Base-by-base conservation (phyloP, 53 echinoderm and acorn worm genomes). In the Temnopleurus reevesii region DNA sequence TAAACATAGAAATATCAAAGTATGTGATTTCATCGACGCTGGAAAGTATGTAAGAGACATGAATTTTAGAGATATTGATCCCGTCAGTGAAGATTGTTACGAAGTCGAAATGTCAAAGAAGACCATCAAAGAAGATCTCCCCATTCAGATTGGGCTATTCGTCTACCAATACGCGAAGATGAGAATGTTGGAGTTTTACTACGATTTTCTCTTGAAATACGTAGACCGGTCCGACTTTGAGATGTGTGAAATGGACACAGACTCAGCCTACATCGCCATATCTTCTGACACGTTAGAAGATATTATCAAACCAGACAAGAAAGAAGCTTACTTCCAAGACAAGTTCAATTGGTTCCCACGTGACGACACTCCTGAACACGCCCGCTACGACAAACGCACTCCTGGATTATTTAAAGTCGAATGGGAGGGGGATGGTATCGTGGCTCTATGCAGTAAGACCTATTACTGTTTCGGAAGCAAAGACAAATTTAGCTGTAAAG, bases 361-460 rank as follows among this genome's bases (percentile, higher is more conserved):
- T 2, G 33, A 53, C 6, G 85, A 85, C 27, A 86, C 77, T 0
- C 18, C 0, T 0, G 87, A 93, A 38, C 61, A 88, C 27, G 36
- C 29, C 0, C 19, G 77, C 0, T 89, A 89, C 47, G 94, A 94
- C 31, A 94, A 94, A 53, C 25, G 92, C 55, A 92, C 89, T 12
- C 94, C 91, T 9, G 95, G 95, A 2, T 65, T 95, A 34, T 92
- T 95, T 81, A 95, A 92, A 76, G 91, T 92, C 13, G 95, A 95
- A 55, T 95, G 89, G 91, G 89, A 91, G 33, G 95, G 95, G 1
- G 91, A 92, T 59, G 93, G 95, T 12, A 91, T 92, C 15, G 81
- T 92, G 4, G 89, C 92, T 4, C 80, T 95, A 1, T 92, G 59
- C 43, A 92, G 90, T 49, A 92, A 92, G 45, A 92, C 89, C 6